Conservation (phyloP, 2,113 vertebrate species). For the Lamprotornis superbus region DNA sequence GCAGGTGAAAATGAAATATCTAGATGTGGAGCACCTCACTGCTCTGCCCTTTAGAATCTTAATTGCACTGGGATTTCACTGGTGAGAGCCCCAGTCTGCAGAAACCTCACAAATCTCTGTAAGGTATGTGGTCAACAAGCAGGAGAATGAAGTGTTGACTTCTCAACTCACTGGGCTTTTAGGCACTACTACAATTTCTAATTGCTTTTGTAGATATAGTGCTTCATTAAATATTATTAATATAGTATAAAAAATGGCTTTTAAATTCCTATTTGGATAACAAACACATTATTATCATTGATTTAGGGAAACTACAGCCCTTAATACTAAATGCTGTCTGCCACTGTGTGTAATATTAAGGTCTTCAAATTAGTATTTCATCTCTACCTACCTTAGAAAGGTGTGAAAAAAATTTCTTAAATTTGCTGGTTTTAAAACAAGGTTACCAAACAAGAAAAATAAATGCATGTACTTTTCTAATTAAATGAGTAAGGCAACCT, state of each 20-base stretch:
- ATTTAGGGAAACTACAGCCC: background rate
- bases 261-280: background rate
- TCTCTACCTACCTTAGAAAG: background rate
- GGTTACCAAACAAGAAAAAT: background rate
- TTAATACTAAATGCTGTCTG: background rate
- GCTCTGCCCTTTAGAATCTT: background rate
- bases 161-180: background rate
- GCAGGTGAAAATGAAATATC: background rate
- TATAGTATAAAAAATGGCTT: background rate
- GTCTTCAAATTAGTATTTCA: background rate
- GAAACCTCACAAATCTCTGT: background rate
- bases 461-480: background rate
- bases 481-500: background rate
- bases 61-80: background rate
- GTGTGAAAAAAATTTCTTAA: background rate
- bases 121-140: background rate
- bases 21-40: background rate
- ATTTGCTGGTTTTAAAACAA: background rate
- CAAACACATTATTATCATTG: background rate
- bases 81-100: background rate
- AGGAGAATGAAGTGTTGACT: background rate
- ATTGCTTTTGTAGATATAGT: background rate
- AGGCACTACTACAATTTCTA: background rate
- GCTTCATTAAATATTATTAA: background rate
- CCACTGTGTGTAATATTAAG: background rate